Conservation (phyloP, 2,888 invertebrate species). For the Lasioglossum villosulum region DNA sequence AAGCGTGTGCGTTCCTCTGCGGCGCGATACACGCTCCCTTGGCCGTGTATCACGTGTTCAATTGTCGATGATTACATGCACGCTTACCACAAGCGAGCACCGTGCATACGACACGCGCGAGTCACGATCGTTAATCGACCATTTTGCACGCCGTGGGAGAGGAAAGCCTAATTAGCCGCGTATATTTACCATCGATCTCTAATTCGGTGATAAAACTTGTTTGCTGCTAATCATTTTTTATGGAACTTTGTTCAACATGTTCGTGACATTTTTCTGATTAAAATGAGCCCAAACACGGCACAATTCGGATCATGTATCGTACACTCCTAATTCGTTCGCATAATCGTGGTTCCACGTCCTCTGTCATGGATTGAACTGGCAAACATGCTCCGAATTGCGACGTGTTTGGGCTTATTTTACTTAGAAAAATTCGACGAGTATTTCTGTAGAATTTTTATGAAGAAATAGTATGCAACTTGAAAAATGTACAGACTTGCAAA, state of each 20-base stretch:
- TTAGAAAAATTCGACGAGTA: not conserved
- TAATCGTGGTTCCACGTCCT: not conserved
- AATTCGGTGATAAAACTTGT: no score
- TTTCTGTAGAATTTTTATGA: not conserved
- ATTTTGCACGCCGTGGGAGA: slow-evolving; percentile 18
- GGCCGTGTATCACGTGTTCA: slow-evolving; percentile 36
- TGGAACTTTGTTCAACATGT: no score
- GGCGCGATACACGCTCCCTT: slow-evolving; percentile 42
- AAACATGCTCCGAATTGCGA: not conserved
- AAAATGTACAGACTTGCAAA: no score
- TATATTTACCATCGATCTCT: not conserved
- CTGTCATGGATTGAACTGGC: not conserved
- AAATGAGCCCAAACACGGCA: no score
- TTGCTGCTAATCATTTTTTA: not conserved
- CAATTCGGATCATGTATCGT: not conserved
- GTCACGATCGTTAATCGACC: slow-evolving; percentile 34
- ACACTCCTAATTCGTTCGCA: not conserved
- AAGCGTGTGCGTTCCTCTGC: slow-evolving; percentile 40
- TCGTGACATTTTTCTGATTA: no score
- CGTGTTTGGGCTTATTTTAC: not conserved
- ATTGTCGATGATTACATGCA: slow-evolving; percentile 46
- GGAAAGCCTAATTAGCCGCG: slow-evolving; percentile 32
- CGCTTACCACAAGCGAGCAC: slow-evolving; percentile 30
- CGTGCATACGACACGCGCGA: slow-evolving; percentile 17
- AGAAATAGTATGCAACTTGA: not conserved